Evolutionary conservation across 1,140 invertebrate genomes (phyloP).

Genomic region (Bombyx mori): DNA sequence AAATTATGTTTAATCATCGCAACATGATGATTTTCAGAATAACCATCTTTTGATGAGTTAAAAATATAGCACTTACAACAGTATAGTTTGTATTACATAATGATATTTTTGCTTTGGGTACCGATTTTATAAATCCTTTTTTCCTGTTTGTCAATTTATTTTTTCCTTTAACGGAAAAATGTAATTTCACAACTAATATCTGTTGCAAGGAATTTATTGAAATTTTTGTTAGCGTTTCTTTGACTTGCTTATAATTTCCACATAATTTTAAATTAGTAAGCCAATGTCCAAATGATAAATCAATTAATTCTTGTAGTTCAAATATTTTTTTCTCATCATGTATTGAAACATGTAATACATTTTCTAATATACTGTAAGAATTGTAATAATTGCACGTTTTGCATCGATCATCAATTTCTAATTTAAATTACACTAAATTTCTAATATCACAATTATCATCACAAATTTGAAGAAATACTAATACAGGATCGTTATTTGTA

Average conservation of each 20-base stretch:
- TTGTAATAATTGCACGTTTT: neutral
- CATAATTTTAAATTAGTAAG: neutral
- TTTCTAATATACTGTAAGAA: neutral
- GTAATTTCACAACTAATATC: neutral
- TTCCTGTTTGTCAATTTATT: neutral
- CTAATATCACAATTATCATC: neutral
- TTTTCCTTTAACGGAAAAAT: neutral
- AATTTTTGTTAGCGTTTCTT: neutral
- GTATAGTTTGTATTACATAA: neutral
- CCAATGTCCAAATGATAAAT: neutral
- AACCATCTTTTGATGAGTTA: neutral
- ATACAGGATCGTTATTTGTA: neutral
- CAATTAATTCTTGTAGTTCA: neutral
- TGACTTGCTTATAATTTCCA: neutral
- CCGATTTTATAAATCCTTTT: constrained; percentile 1
- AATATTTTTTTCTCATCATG: neutral
- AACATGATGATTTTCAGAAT: neutral
- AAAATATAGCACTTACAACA: constrained; percentile 1
- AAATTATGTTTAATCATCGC: neutral
- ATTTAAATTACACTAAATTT: neutral
- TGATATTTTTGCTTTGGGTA: neutral
- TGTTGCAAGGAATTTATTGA: neutral
- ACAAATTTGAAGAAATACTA: neutral
- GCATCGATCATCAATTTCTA: neutral
- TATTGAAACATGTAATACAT: neutral